phyloP scores from a whole-genome alignment of 2,113 vertebrate genomes.

The Dunckerocampus dactyliophorus region DNA sequence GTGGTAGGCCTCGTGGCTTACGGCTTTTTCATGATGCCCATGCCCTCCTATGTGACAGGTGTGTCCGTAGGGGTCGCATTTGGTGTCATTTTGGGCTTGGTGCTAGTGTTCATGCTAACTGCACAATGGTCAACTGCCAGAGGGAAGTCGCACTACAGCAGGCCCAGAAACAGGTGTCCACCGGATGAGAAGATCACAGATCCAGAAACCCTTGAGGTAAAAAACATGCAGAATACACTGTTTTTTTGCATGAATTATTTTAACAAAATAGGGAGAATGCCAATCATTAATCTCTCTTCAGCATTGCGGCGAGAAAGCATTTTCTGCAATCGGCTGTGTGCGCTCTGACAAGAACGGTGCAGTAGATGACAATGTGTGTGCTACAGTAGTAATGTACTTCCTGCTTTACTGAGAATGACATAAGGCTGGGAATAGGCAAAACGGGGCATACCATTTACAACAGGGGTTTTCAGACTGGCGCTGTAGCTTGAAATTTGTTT shows the following conservation, averaged over 20 bases:
- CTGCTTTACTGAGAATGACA: too few relatives aligned
- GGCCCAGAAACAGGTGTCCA: constrained; percentile 23
- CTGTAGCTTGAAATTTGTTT: too few relatives aligned
- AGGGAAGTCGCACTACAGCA: constrained; percentile 14
- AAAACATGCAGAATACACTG: too few relatives aligned
- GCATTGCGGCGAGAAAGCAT: too few relatives aligned
- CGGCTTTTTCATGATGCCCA: constrained; percentile 76
- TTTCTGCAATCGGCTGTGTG: too few relatives aligned
- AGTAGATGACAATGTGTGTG: too few relatives aligned
- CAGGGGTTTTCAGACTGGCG: too few relatives aligned
- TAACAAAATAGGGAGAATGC: not conserved
- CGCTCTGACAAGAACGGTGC: too few relatives aligned
- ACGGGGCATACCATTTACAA: too few relatives aligned
- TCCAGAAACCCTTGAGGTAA: constrained; percentile 70
- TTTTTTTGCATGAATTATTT: not conserved
- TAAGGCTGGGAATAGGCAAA: too few relatives aligned
- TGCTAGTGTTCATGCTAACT: constrained; percentile 69
- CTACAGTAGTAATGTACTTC: too few relatives aligned
- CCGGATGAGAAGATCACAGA: constrained; percentile 32
- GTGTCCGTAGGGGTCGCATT: constrained; percentile 76
- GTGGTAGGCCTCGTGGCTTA: constrained; percentile 74
- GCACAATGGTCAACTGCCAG: constrained; percentile 16
- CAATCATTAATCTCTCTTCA: too few relatives aligned
- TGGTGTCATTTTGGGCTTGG: constrained; percentile 78
- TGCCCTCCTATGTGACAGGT: constrained; percentile 78